Evolutionary conservation across 2,888 invertebrate genomes (phyloP), one percentile per base, ranked within the genome.

Genomic region (Drosophila nigricruria): DNA sequence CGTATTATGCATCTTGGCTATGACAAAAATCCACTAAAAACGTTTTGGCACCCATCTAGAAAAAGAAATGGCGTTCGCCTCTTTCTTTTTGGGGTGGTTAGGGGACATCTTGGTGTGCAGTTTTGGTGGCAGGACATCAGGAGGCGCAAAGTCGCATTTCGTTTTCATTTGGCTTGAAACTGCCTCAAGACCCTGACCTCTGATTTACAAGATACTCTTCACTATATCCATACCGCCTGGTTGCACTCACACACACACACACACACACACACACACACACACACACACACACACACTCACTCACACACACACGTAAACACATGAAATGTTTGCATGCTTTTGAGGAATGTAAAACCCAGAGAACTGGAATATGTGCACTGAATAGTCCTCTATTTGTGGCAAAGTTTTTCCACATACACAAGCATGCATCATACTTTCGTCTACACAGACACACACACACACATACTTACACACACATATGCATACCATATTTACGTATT

Each of bases 171-270:
- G 70, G 65, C 75, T 64, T n/a, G 32, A 5, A 52, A 32, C 23
- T 23, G 75, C 30, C 60, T 73, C 27, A 79, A 76, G 82, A 69
- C 82, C 82, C 59, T 82, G 82, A 82, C 82, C 82, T 82, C 79
- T 74, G 79, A 81, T 69, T 78, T 72, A 60, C 59, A 81, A 81
- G 62, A 67, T 58, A 53, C 54, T 52, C 18, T 54, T 50, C 52
- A 32, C 58, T 68, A 50, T 34, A 65, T 65, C 58, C 69, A 70
- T 45, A 12, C 30, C 52, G 62, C 36, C 43, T 38, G 6, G 50
- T 30, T 52, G 56, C 62, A 30, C 54, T n/a, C 25, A 47, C 47
- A 27, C 45, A 45, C 25, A 50, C 57, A 61, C 42, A 58, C 23
- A 47, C 38, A 40, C 30, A 18, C 36, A 27, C n/a, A 45, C 59